Conservation (phyloP, 2,797 vertebrate species). For the Phrynocephalus forsythii region DNA sequence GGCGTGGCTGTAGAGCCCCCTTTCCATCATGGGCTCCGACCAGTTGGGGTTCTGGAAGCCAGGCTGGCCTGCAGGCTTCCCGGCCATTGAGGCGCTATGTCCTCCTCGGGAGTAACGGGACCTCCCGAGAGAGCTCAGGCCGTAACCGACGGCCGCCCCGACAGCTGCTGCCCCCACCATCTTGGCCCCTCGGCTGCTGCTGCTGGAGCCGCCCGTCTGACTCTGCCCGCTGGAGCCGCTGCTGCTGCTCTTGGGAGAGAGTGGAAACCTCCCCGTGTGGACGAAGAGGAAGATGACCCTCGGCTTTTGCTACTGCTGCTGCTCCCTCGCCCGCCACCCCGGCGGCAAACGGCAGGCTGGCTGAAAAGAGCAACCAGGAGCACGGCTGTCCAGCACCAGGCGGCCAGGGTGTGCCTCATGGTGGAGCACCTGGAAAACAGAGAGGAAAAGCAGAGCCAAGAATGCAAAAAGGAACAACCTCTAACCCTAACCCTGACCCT, state of each 20-base stretch:
- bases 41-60: constrained; percentile 33
- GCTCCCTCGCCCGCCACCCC: constrained; percentile 25
- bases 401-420: neutral
- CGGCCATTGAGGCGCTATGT: accelerated
- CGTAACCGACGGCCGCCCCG: constrained; percentile 75
- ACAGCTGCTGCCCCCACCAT: neutral
- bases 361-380: neutral
- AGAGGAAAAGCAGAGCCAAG: neutral
- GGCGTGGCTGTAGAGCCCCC: neutral
- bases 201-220: constrained; percentile 47
- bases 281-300: neutral
- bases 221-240: constrained; percentile 38
- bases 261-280: neutral
- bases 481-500: too few relatives aligned
- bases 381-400: neutral
- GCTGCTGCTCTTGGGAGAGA: constrained; percentile 62
- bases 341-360: neutral
- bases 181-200: neutral
- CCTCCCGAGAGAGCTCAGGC: constrained; percentile 79
- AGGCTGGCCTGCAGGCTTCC: neutral
- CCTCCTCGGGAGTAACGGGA: constrained; percentile 69
- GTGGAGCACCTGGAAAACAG: neutral
- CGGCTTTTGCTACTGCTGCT: constrained; percentile 54
- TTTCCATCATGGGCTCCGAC: neutral
- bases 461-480: too few relatives aligned